A percentile compares a stretch with the other conserved stretches of the same genome.
Conservation (phyloP, 2,888 invertebrate genomes). For the Orthonevra nobilis region DNA sequence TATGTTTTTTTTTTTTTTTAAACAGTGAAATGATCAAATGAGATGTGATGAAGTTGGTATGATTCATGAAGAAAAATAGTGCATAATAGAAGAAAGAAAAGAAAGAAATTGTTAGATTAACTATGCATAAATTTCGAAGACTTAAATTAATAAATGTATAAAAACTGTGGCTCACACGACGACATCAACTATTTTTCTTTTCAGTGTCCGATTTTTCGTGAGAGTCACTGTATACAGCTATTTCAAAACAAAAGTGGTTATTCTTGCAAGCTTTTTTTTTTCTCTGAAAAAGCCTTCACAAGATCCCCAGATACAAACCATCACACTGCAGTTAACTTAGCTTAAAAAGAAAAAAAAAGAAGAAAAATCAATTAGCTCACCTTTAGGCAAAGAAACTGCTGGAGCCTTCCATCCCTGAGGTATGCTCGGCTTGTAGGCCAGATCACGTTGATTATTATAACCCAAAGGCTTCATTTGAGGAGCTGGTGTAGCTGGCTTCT, state of each 20-base stretch:
- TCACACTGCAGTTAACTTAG: too few relatives aligned
- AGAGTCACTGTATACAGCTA: too few relatives aligned
- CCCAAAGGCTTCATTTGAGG: slow-evolving; percentile 47
- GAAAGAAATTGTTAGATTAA: slow-evolving; percentile 21
- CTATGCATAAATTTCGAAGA: too few relatives aligned
- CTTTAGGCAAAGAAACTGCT: slow-evolving; percentile 77
- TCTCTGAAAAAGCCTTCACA: too few relatives aligned
- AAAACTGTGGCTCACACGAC: too few relatives aligned
- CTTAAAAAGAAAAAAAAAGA: not conserved
- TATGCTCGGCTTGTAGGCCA: slow-evolving; percentile 79
- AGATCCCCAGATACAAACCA: too few relatives aligned
- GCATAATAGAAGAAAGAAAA: slow-evolving; percentile 8
- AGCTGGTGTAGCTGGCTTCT: slow-evolving; percentile 41
- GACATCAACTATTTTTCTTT: too few relatives aligned
- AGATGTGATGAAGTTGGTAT: slow-evolving; percentile 3
- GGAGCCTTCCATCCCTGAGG: slow-evolving; percentile 80
- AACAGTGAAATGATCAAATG: slow-evolving; percentile 8
- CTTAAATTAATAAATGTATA: too few relatives aligned
- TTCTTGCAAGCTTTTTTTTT: too few relatives aligned
- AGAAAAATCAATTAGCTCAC: too few relatives aligned
- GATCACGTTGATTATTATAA: slow-evolving; percentile 75
- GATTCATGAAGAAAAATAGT: slow-evolving; percentile 4
- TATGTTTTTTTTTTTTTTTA: slow-evolving; percentile 5
- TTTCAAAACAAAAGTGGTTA: too few relatives aligned
- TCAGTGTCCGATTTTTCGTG: too few relatives aligned